Conservation (phyloP, 2,888 invertebrate species). For the Hypolimnas misippus region DNA sequence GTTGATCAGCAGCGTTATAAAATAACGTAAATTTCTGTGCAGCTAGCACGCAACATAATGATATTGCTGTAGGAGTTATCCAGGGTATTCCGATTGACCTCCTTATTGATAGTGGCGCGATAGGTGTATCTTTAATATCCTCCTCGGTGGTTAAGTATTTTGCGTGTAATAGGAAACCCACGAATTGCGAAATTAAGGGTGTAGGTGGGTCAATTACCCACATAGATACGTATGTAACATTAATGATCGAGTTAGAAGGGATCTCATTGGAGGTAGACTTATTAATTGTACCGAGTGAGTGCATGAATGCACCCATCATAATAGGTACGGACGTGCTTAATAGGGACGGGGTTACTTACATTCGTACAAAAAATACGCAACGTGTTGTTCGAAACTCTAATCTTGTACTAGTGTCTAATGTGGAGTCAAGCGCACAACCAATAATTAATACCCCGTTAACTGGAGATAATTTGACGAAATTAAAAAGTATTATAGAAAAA, state of each 20-base stretch:
- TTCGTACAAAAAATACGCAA: slow-evolving; percentile 39
- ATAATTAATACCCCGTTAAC: neutral
- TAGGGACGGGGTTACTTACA: slow-evolving; percentile 39
- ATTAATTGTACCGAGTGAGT: slow-evolving; percentile 34
- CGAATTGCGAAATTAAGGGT: neutral
- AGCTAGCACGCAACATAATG: too few species aligned
- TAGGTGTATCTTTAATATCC: neutral
- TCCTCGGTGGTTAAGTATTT: neutral
- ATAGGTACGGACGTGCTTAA: slow-evolving; percentile 46
- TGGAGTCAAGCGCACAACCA: too few species aligned
- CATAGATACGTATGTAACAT: too few species aligned
- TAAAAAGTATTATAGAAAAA: neutral
- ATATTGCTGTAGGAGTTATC: neutral
- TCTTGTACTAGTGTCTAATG: neutral
- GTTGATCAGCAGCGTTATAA: too few species aligned
- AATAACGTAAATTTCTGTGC: too few species aligned
- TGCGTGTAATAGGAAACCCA: neutral
- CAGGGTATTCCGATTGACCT: neutral
- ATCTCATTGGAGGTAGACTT: slow-evolving; percentile 44
- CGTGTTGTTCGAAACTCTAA: neutral
- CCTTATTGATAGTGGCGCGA: neutral
- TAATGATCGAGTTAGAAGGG: too few species aligned
- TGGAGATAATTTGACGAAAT: neutral
- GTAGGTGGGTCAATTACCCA: neutral
- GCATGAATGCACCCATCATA: slow-evolving; percentile 41